phyloP scores from a whole-genome alignment of 2,888 invertebrate genomes.

The Oscheius onirici region DNA sequence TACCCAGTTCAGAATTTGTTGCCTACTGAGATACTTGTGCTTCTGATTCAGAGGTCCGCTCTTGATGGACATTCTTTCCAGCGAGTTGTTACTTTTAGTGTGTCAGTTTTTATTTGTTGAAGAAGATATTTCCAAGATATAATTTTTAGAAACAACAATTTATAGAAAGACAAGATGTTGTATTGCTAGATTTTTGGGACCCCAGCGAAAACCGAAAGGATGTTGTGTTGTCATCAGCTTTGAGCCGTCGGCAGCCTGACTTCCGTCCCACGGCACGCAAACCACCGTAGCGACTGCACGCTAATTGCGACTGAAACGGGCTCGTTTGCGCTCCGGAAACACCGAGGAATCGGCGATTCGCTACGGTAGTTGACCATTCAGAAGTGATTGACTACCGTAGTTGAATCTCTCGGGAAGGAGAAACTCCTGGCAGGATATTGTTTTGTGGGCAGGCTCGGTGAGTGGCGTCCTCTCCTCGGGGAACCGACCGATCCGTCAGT shows the following conservation, averaged over 20 bases:
- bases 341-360: conserved; percentile 26
- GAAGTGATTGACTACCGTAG: conserved; percentile 28
- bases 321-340: conserved; percentile 32
- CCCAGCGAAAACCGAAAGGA: too few relatives aligned
- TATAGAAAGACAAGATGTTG: too few relatives aligned
- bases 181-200: too few relatives aligned
- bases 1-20: too few relatives aligned
- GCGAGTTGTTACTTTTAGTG: too few relatives aligned
- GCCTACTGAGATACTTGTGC: too few relatives aligned
- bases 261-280: conserved; percentile 27
- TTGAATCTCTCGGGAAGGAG: conserved; percentile 13
- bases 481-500: conserved; percentile 21
- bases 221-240: background rate
- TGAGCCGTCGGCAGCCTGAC: conserved; percentile 7
- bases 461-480: conserved; percentile 26
- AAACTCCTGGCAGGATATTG: conserved; percentile 30
- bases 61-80: too few relatives aligned
- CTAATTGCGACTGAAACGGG: conserved; percentile 32
- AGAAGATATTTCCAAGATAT: too few relatives aligned
- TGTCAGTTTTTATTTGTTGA: too few relatives aligned
- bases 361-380: conserved; percentile 11
- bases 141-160: too few relatives aligned
- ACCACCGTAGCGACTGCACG: conserved; percentile 26
- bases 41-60: too few relatives aligned
- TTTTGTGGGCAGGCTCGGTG: conserved; percentile 28